Base-by-base conservation (phyloP, 2,888 invertebrate species). In the Syrista parreyssii region DNA sequence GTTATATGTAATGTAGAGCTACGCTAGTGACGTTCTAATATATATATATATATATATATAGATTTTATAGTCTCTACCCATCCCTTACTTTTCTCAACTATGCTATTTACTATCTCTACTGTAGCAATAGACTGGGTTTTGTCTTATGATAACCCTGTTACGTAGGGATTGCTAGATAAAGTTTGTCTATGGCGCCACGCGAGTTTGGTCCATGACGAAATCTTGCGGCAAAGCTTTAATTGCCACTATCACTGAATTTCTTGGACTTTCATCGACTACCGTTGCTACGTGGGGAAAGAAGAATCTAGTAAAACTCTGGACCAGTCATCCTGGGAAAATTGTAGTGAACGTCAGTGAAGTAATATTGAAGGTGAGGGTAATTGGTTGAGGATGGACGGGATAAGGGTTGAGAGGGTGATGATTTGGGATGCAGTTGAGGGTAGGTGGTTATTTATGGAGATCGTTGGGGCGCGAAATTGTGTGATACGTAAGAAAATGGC, bases 401-500 rank as follows among this genome's bases (percentile, higher is more conserved):
- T 74, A 78, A 73, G 68, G 72, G 76, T 68, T 74, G 40, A 74
- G 73, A 78, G 76, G 77, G 76, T 40, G 75, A 75, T 75, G 68
- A 68, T 35, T 71, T 73, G 78, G 69, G 75, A 69, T 76, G 73
- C 34, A 35, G 72, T 74, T 72, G 68, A 74, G 72, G 78, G 73
- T 55, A 55, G 77, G 76, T 78, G 74, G 79, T 81, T 85, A 85
- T 84, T 84, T 84, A 80, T 82, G 83, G 83, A 75, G 81, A 74
- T 80, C 84, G 82, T 76, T 78, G 80, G 84, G 78, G 80, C 82
- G 82, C 85, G 81, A 86, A 86, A 86, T 86, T 79, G 83, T 55
- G 55, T 1, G 55, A 15, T 55, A 55, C 23, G 55, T 55, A 55
- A 55, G 55, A 55, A 55, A 23, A 55, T 55, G 55, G 23, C 55